A percentile compares a stretch with the other conserved stretches of the same genome.
Conservation (phyloP, 2,888 invertebrate species). For the Plusia festucae region DNA sequence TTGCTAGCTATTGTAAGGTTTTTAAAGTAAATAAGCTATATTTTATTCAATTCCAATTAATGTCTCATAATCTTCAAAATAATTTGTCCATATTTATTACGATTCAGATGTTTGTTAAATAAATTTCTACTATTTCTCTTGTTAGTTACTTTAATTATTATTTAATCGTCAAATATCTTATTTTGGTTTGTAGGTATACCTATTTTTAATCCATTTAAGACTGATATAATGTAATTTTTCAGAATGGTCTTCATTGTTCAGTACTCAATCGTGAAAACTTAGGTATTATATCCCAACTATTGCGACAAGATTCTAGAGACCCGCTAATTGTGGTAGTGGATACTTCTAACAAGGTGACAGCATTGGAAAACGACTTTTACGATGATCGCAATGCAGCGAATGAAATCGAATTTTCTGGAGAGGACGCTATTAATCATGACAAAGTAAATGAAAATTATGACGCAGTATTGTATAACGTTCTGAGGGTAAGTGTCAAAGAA, state of each 20-base stretch:
- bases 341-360: neutral
- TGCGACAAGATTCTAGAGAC: conserved; percentile 9
- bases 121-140: no score
- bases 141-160: no score
- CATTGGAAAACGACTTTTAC: neutral
- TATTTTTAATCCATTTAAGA: no score
- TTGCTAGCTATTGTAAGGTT: neutral
- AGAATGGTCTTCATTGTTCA: conserved; percentile 14
- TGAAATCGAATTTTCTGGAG: neutral
- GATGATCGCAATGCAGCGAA: neutral
- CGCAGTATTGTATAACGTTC: conserved; percentile 14
- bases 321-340: conserved; percentile 19
- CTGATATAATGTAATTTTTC: conserved; percentile 17
- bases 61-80: neutral
- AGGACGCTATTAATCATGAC: neutral
- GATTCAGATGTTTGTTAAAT: no score
- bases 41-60: no score
- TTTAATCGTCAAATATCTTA: no score
- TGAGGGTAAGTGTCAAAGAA: conserved; percentile 26
- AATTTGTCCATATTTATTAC: no score
- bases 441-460: conserved; percentile 14
- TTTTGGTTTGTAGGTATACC: no score
- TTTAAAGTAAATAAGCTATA: neutral
- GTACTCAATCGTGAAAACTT: neutral
- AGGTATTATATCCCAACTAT: conserved; percentile 10